These are phyloP conservation scores for Heliconius charithonia DNA, from an alignment of 2,888 invertebrate genomes.

Conservation along the genomic window DNA sequence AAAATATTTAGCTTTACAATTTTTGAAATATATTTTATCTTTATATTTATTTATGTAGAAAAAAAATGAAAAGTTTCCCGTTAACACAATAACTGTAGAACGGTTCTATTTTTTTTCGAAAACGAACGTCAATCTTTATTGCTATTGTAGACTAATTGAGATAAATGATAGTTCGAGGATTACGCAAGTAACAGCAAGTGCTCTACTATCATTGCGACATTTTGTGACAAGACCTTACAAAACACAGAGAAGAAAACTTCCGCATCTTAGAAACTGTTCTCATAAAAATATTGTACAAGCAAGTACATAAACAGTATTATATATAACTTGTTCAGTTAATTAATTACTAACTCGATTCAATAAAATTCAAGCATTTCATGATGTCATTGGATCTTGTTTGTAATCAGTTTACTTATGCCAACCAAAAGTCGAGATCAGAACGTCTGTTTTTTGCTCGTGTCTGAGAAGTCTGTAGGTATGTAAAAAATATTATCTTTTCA, in stretches of 20 bases:
- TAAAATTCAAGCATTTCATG: constrained; percentile 23
- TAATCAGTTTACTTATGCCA: constrained; percentile 42
- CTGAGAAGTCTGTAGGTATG: constrained; percentile 36
- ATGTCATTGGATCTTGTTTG: constrained; percentile 37
- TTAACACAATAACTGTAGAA: background rate
- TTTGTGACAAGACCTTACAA: constrained; percentile 41
- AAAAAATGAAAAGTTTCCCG: background rate
- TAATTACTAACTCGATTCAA: constrained; percentile 2
- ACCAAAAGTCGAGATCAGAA: constrained; percentile 36
- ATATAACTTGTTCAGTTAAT: background rate
- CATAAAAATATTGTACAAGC: constrained; percentile 20
- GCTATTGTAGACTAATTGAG: constrained; percentile 45
- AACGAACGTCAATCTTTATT: constrained; percentile 37
- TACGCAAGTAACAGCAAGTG: constrained; percentile 40
- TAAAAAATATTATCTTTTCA: constrained; percentile 24
- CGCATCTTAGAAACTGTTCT: constrained; percentile 24
- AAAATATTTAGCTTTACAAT: too few relatives aligned
- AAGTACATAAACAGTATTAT: background rate
- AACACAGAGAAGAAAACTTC: constrained; percentile 34
- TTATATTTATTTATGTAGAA: background rate
- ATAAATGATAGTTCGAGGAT: constrained; percentile 45
- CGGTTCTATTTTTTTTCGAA: constrained; percentile 26
- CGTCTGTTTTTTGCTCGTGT: constrained; percentile 44
- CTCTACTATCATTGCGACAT: constrained; percentile 42
- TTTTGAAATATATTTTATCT: too few relatives aligned